These are phyloP conservation scores for Triplophysa bombifrons DNA, from an alignment of 2,797 vertebrate species.

Conservation along the genomic window DNA sequence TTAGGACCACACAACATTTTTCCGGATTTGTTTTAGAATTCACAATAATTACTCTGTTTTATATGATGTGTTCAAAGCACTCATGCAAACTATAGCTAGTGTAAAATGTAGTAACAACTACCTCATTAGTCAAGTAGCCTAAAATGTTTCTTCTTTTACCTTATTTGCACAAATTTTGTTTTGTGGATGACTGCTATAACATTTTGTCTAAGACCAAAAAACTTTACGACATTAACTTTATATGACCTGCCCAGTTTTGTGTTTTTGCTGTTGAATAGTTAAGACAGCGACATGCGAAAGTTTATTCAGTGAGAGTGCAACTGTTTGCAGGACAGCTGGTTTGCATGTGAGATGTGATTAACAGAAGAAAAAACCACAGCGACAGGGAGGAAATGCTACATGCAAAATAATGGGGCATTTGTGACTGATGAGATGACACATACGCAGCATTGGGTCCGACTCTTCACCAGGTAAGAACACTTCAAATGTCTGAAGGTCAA, in stretches of 20 bases:
- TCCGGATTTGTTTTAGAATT: too few relatives aligned
- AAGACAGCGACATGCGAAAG: neutral
- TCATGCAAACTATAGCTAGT: too few relatives aligned
- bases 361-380: conserved; percentile 13
- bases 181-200: neutral
- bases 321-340: neutral
- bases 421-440: neutral
- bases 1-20: too few relatives aligned
- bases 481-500: neutral
- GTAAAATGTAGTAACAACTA: too few relatives aligned
- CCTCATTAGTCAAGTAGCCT: too few relatives aligned
- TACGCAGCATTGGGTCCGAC: neutral
- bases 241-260: neutral
- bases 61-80: too few relatives aligned
- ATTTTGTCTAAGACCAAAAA: too few relatives aligned
- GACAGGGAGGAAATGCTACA: conserved; percentile 12
- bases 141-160: neutral
- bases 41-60: too few relatives aligned
- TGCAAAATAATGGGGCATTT: conserved; percentile 26
- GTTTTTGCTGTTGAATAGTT: too few relatives aligned
- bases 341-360: conserved; percentile 25
- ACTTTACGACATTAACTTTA: neutral
- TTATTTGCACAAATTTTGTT: neutral
- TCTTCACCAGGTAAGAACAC: conserved; percentile 26
- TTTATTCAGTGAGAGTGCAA: neutral